A percentile compares a stretch with the other conserved stretches of the same genome.
These are phyloP conservation scores for Alauda arvensis DNA, from an alignment of 2,797 vertebrate genomes.

Conservation along the genomic window DNA sequence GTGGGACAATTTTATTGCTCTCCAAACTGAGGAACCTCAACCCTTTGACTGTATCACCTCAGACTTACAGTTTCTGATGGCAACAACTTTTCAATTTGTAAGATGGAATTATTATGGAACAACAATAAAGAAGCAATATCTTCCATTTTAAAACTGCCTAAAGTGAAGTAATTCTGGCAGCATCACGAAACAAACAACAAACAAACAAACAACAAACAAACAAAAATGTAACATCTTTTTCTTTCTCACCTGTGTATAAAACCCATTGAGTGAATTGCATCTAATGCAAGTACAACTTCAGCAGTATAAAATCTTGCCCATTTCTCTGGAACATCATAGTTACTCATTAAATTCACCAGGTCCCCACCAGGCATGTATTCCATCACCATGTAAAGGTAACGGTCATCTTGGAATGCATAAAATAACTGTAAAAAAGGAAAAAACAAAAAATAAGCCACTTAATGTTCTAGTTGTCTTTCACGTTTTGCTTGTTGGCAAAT, in stretches of 20 bases:
- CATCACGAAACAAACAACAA: not conserved
- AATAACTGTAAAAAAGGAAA: conserved; percentile 81
- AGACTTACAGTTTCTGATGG: not conserved
- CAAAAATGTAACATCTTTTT: not conserved
- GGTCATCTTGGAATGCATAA: conserved; percentile 97
- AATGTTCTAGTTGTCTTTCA: not conserved
- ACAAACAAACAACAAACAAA: too few species aligned
- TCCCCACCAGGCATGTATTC: conserved; percentile 98
- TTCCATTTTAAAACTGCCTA: not conserved
- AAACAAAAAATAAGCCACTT: not conserved
- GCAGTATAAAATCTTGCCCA: conserved; percentile 98
- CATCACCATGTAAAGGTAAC: conserved; percentile 99
- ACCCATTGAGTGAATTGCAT: conserved; percentile 97
- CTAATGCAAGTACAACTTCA: conserved; percentile 94
- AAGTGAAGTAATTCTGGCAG: not conserved
- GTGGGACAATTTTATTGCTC: not conserved
- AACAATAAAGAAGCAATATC: not conserved
- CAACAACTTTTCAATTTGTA: not conserved
- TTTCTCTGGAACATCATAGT: conserved; percentile 96
- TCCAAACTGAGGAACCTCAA: not conserved
- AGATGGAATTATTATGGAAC: not conserved
- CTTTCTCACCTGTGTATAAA: conserved; percentile 93
- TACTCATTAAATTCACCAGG: conserved; percentile 97
- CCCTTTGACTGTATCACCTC: not conserved
- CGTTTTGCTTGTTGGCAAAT: not conserved